A percentile compares a stretch with the other conserved stretches of the same genome.
Evolutionary conservation across 1,140 invertebrate species (phyloP).

Genomic region (Euglossa dilemma): DNA sequence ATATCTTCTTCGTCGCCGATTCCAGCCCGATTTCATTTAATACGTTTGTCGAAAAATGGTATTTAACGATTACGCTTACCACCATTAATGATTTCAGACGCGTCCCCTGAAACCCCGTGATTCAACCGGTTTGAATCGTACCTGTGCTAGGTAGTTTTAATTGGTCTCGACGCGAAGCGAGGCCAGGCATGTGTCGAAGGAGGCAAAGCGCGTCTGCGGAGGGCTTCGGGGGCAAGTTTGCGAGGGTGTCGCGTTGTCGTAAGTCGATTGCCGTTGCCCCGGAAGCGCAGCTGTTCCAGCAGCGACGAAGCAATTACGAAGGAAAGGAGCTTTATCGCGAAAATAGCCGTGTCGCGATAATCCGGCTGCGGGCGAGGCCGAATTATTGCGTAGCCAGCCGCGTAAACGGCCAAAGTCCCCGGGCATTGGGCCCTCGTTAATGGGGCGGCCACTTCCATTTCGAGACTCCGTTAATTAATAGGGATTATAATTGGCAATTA

Average conservation of each 20-base stretch:
- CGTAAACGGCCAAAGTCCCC: slow-evolving; percentile 73
- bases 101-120: no score
- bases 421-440: slow-evolving; percentile 64
- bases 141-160: not conserved
- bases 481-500: slow-evolving; percentile 81
- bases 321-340: slow-evolving; percentile 77
- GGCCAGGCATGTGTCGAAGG: no score
- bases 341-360: slow-evolving; percentile 77
- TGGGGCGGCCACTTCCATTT: slow-evolving; percentile 72
- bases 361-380: slow-evolving; percentile 72
- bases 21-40: no score
- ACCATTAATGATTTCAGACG: no score
- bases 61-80: no score
- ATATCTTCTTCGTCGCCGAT: no score
- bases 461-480: slow-evolving; percentile 80
- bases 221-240: slow-evolving; percentile 4
- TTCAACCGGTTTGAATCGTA: no score
- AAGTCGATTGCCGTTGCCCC: slow-evolving; percentile 52
- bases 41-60: no score
- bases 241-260: slow-evolving; percentile 15
- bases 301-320: slow-evolving; percentile 79
- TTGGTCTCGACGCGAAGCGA: not conserved
- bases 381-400: slow-evolving; percentile 78
- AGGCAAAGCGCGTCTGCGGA: not conserved
- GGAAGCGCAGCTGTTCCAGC: slow-evolving; percentile 78